Evolutionary conservation across 2,797 vertebrate genomes (phyloP).

Genomic region (Brachyalestes nurse): DNA sequence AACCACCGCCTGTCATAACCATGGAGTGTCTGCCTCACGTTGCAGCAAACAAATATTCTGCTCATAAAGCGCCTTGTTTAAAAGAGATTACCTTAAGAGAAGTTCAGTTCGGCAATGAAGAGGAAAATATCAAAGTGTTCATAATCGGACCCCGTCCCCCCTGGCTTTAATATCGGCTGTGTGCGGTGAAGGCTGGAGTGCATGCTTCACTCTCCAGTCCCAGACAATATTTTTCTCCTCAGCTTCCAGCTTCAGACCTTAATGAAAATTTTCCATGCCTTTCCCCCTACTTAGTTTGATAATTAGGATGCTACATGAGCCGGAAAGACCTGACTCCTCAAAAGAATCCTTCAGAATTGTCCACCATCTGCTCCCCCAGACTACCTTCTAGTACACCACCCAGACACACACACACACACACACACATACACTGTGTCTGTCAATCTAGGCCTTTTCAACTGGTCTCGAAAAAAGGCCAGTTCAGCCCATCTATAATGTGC

Average conservation of each 20-base stretch:
- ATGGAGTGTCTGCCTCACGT: neutral
- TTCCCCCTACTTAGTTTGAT: conserved; percentile 68
- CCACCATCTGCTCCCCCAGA: conserved; percentile 52
- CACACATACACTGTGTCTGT: conserved; percentile 1
- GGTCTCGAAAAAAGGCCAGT: neutral
- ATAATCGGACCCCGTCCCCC: conserved; percentile 1
- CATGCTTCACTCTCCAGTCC: conserved; percentile 20
- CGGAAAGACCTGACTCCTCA: conserved; percentile 74
- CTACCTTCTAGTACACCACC: conserved; percentile 31
- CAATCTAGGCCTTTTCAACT: neutral
- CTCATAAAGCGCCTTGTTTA: neutral
- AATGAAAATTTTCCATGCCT: conserved; percentile 47
- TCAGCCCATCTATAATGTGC: neutral
- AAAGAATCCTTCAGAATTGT: conserved; percentile 74
- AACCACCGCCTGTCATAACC: neutral
- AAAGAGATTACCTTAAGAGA: conserved; percentile 1
- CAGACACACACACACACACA: conserved; percentile 20
- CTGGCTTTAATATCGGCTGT: conserved; percentile 3
- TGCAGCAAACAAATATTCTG: neutral
- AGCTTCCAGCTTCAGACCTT: conserved; percentile 36
- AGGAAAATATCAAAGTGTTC: conserved; percentile 19
- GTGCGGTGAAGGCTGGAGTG: neutral
- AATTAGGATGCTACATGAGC: conserved; percentile 81
- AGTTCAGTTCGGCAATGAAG: conserved; percentile 7
- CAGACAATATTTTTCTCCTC: conserved; percentile 40